Evolutionary conservation across 2,113 vertebrate genomes (phyloP), one percentile per base, ranked within the genome.

Genomic region (Ibidorhyncha struthersii): DNA sequence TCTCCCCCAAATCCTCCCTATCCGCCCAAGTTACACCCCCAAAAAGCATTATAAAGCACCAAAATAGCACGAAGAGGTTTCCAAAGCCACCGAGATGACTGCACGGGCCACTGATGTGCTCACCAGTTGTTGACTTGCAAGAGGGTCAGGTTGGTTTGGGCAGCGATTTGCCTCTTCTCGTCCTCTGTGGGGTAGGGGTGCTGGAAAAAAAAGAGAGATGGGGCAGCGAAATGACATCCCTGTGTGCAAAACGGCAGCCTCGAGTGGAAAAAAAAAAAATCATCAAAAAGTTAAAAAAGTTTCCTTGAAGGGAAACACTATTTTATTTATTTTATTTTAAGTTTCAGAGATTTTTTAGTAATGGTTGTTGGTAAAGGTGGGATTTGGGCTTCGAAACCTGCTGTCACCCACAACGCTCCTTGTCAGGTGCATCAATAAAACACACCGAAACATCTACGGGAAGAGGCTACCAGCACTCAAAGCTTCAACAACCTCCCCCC

Each of bases 101-200:
- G 12, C 2, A 0, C 1, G 29, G 43, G 27, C 30, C 62, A 45
- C 29, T 47, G 5, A 7, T 0, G 27, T 52, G 89, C 99, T 99
- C 98, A 99, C 99, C 99, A 99, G 98, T 99, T 99, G 98, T 99
- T 99, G 95, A 99, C 99, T 98, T 99, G 99, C 97, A 99, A 96
- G 89, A 99, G 99, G 72, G 99, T 99, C 81, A 99, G 98, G 98
- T 99, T 99, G 58, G 99, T 99, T 97, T 99, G 99, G 94, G 98
- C 99, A 1, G 99, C 99, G 1, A 99, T 99, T 98, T 99, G 99
- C 91, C 99, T 98, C 95, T 99, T 99, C 98, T 99, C 99, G 0
- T 99, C 99, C 97, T 99, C 99, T 72, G 99, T 99, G 14, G 99
- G 99, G 96, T 99, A 99, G 16, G 99, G 99, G 94, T 99, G 99